These are phyloP conservation scores for Ceyx cyanopectus DNA, from an alignment of 2,113 vertebrate genomes.

Conservation along the genomic window DNA sequence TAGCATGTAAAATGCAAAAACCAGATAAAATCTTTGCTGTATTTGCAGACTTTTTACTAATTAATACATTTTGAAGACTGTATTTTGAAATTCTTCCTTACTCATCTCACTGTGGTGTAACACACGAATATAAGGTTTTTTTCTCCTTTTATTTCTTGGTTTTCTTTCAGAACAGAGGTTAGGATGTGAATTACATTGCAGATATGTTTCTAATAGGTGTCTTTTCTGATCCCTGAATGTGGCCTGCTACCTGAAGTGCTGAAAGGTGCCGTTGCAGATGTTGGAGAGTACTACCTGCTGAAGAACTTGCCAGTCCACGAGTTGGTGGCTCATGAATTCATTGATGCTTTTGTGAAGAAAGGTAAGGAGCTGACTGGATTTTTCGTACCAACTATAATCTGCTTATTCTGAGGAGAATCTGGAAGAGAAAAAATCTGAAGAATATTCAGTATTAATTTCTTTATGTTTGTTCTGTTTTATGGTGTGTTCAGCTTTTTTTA, in stretches of 20 bases:
- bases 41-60: background rate
- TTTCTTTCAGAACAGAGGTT: background rate
- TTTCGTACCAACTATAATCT: background rate
- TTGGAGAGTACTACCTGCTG: slow-evolving; percentile 85
- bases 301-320: slow-evolving; percentile 81
- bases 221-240: slow-evolving; percentile 90
- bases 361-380: slow-evolving; percentile 74
- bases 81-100: background rate
- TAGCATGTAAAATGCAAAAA: background rate
- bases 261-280: slow-evolving; percentile 68
- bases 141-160: background rate
- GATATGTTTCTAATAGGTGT: slow-evolving; percentile 79
- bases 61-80: background rate
- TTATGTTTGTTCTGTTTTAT: background rate
- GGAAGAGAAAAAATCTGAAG: background rate
- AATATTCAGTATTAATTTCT: background rate
- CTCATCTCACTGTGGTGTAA: background rate
- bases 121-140: background rate
- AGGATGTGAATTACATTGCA: background rate
- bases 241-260: slow-evolving; percentile 79
- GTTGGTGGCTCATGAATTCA: slow-evolving; percentile 81
- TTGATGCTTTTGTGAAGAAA: slow-evolving; percentile 81
- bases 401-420: background rate
- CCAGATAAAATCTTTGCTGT: background rate
- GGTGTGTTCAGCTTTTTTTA: background rate